Evolutionary conservation across 2,888 invertebrate genomes (phyloP), one percentile per base, ranked within the genome.

Genomic region (Gymnosoma rotundatum): DNA sequence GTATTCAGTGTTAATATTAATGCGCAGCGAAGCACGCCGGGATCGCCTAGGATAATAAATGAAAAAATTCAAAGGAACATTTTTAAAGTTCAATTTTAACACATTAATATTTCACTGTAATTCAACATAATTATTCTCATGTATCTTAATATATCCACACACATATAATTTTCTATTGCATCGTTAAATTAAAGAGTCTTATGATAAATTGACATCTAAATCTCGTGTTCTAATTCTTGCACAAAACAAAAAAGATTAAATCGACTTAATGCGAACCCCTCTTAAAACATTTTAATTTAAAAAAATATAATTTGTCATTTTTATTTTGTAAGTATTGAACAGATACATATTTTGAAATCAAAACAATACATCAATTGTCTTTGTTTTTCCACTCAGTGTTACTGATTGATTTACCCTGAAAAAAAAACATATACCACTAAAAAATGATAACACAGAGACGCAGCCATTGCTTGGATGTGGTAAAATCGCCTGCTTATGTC

Each of bases 401-500:
- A 76, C 89, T 91, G 92, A 92, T 92, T 91, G 92, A 91, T 92
- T 91, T 89, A 89, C 90, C 90, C 78, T 87, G 61, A 86, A 88
- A 32, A 52, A 12, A 32, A 60, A 69, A 69, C 42, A 61, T 20
- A 2, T n/a, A 66, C n/a, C 38, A 38, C 38, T 58, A n/a, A 42
- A 52, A 36, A 45, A 36, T 32, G 25, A 12, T 25, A 2, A 58
- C n/a, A n/a, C n/a, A n/a, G n/a, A n/a, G n/a, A 18, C 16, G 36
- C 14, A 18, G 52, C 12, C 16, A n/a, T 38, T 60, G 18, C 87
- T n/a, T 87, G 75, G 84, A 89, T 87, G 87, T 88, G 87, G 87
- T 87, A 88, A 88, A 88, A 87, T 88, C 87, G 83, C 72, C 85
- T 85, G 86, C 73, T 83, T 73, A 66, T 78, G 86, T 79, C 60